phyloP scores from a whole-genome alignment of 2,113 vertebrate genomes.

The Cebus imitator region DNA sequence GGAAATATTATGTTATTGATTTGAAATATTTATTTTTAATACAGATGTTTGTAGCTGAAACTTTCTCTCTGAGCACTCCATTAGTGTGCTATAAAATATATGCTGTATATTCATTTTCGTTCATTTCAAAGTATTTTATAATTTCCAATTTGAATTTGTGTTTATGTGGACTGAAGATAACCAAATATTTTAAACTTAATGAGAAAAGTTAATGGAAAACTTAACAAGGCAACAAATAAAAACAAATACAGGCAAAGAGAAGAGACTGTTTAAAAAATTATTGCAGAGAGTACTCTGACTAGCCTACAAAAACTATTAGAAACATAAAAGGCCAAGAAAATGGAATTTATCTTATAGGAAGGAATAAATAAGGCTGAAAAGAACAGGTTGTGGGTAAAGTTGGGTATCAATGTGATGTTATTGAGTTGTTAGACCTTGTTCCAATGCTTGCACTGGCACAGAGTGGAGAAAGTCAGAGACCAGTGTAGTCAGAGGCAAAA shows the following conservation, averaged over 20 bases:
- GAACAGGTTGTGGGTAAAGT: not conserved
- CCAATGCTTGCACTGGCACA: not conserved
- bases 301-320: not conserved
- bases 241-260: not conserved
- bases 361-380: not conserved
- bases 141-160: not conserved
- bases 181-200: not conserved
- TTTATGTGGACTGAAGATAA: not conserved
- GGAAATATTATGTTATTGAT: not conserved
- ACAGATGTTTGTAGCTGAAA: not conserved
- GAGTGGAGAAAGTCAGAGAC: not conserved
- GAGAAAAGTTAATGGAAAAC: not conserved
- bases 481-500: not conserved
- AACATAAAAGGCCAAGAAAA: not conserved
- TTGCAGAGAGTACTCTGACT: not conserved
- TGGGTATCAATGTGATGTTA: not conserved
- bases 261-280: not conserved
- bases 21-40: not conserved
- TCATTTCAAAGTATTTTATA: not conserved
- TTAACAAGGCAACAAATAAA: not conserved
- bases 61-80: not conserved
- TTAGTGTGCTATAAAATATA: not conserved
- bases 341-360: not conserved
- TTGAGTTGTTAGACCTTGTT: not conserved
- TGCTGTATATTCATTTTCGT: not conserved